A percentile compares a stretch with the other conserved stretches of the same genome.
Evolutionary conservation across 53 echinoderm and acorn worm species (phyloP).

Genomic region (Antedon mediterranea): DNA sequence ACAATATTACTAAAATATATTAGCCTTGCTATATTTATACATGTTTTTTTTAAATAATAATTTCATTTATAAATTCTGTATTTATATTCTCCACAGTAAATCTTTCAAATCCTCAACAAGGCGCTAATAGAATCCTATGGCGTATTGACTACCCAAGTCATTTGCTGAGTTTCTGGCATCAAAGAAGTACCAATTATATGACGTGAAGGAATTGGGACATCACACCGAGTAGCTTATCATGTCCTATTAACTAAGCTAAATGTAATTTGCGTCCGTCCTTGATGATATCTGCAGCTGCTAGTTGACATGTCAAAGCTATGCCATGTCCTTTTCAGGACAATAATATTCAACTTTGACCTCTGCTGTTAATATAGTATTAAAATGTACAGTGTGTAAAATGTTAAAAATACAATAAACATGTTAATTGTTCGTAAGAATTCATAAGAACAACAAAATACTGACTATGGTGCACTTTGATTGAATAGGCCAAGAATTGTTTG

Average conservation of each 20-base stretch:
- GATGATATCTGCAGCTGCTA: not conserved
- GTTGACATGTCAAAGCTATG: not conserved
- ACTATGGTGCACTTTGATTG: no score
- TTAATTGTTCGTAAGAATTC: no score
- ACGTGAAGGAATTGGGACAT: not conserved
- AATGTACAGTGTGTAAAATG: no score
- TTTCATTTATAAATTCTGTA: no score
- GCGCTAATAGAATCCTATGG: not conserved
- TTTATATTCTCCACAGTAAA: not conserved
- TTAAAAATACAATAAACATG: no score
- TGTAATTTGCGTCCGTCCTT: not conserved
- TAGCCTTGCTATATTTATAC: no score
- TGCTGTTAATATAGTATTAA: not conserved
- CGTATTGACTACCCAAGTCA: not conserved
- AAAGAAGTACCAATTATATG: not conserved
- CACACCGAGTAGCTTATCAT: not conserved
- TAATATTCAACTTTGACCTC: not conserved
- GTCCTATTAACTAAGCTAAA: not conserved
- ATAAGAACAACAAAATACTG: no score
- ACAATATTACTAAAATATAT: no score
- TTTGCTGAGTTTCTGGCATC: not conserved
- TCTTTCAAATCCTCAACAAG: not conserved
- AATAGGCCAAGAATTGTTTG: no score
- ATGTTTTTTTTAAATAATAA: no score
- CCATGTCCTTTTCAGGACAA: not conserved